Conservation (phyloP, 2,888 invertebrate species). For the Germaria angustata region DNA sequence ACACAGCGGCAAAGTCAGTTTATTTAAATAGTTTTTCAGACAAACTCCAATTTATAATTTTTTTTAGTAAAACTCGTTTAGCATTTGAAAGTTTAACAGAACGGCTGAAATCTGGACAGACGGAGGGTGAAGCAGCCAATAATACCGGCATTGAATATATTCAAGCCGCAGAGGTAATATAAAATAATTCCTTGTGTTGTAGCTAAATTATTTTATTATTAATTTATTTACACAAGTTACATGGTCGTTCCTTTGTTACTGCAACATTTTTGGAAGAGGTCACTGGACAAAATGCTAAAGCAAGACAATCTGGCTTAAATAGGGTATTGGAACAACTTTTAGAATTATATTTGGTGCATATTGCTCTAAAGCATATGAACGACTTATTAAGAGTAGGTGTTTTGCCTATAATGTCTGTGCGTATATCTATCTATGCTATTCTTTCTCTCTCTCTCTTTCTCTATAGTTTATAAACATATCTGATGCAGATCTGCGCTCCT, state of each 20-base stretch:
- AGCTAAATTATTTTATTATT: background rate
- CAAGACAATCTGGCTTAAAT: constrained; percentile 83
- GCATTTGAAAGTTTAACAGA: constrained; percentile 86
- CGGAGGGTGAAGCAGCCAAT: constrained; percentile 92
- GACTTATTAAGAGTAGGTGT: constrained; percentile 84
- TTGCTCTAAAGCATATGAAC: constrained; percentile 87
- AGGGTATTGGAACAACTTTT: constrained; percentile 85
- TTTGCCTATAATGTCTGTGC: background rate
- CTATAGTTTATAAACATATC: constrained; percentile 69
- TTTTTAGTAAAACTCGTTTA: constrained; percentile 84
- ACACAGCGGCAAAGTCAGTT: constrained; percentile 80
- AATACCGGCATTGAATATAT: constrained; percentile 90
- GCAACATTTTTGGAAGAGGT: constrained; percentile 83
- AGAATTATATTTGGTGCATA: constrained; percentile 88
- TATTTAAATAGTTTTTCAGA: background rate
- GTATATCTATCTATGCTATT: background rate
- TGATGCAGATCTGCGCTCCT: constrained; percentile 71
- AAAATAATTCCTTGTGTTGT: background rate
- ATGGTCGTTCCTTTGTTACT: constrained; percentile 90
- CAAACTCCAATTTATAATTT: background rate
- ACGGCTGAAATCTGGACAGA: constrained; percentile 84
- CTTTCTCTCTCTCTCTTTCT: background rate
- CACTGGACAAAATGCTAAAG: constrained; percentile 78
- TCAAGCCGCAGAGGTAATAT: constrained; percentile 88
- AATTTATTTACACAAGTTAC: constrained; percentile 82